Percentiles rank a stretch among this genome's conserved stretches.
Conservation (phyloP, 2,888 invertebrate species). For the Tenthredo scrophulariae region DNA sequence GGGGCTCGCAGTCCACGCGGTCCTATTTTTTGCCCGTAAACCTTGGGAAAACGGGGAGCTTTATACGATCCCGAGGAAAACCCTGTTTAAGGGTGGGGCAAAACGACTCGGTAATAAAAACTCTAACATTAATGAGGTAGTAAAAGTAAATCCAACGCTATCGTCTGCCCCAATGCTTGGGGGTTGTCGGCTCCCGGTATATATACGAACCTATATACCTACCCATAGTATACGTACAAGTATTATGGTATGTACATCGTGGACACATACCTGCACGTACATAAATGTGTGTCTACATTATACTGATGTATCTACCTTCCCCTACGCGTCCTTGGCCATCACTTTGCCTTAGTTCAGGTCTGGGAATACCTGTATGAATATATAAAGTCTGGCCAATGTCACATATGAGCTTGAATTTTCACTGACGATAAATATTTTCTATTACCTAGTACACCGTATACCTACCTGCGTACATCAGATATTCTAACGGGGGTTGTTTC, state of each 20-base stretch:
- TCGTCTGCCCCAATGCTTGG: conserved; percentile 62
- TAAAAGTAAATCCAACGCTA: conserved; percentile 74
- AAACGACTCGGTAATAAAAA: conserved; percentile 69
- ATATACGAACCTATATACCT: background rate
- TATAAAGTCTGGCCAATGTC: conserved; percentile 15
- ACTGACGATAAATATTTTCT: background rate
- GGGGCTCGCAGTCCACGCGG: background rate
- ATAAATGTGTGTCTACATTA: background rate
- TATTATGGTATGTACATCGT: background rate
- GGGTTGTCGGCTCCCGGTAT: background rate
- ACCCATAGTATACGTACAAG: background rate
- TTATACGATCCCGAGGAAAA: conserved; percentile 64
- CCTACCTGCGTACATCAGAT: background rate
- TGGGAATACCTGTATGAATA: conserved; percentile 25
- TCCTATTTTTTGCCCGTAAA: conserved; percentile 63
- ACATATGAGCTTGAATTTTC: background rate
- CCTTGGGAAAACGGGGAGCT: conserved; percentile 64
- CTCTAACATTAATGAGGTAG: conserved; percentile 74
- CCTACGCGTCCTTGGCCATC: conserved; percentile 18
- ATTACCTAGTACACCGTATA: background rate
- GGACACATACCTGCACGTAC: too few species aligned
- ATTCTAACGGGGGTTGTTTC: background rate
- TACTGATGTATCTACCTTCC: background rate
- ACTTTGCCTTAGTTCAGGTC: conserved; percentile 19
- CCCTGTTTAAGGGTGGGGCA: conserved; percentile 53